Conservation (phyloP, 2,113 vertebrate species). For the Paraplagusia blochii region DNA sequence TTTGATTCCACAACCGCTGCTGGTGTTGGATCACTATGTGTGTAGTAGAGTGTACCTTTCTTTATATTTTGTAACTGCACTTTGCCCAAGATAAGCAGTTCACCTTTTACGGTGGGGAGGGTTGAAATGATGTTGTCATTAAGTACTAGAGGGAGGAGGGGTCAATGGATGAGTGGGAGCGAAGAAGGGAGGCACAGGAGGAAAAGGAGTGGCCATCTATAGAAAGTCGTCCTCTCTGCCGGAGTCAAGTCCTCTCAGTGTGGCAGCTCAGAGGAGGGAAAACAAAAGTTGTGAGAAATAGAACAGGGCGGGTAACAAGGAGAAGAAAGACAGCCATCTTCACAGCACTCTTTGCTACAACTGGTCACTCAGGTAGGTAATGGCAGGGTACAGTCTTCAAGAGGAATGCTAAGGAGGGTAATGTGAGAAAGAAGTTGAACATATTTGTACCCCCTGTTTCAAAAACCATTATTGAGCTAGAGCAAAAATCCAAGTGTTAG, state of each 20-base stretch:
- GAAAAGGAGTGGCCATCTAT: slow-evolving; percentile 78
- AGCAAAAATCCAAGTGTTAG: too few species aligned
- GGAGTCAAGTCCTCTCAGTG: slow-evolving; percentile 61
- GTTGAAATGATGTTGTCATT: slow-evolving; percentile 70
- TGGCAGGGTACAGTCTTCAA: slow-evolving; percentile 16
- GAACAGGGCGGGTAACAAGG: slow-evolving; percentile 32
- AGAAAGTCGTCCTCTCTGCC: slow-evolving; percentile 64
- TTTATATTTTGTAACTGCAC: slow-evolving; percentile 49
- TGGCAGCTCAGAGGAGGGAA: slow-evolving; percentile 62
- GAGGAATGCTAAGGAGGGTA: not conserved
- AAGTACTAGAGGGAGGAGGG: slow-evolving; percentile 64
- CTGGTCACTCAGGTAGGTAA: slow-evolving; percentile 61
- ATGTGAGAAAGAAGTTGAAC: slow-evolving; percentile 33
- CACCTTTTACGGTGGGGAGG: slow-evolving; percentile 77
- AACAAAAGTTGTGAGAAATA: slow-evolving; percentile 54
- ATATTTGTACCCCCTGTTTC: slow-evolving; percentile 34
- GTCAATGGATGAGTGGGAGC: slow-evolving; percentile 42
- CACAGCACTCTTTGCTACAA: slow-evolving; percentile 2
- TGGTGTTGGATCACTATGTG: slow-evolving; percentile 17
- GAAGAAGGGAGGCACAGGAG: slow-evolving; percentile 58
- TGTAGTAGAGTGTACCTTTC: slow-evolving; percentile 57
- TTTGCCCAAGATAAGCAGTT: slow-evolving; percentile 74
- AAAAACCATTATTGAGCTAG: slow-evolving; percentile 41
- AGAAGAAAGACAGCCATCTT: slow-evolving; percentile 21
- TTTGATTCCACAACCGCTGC: slow-evolving; percentile 45